Evolutionary conservation across 1,140 invertebrate genomes (phyloP).

Genomic region (Hydropsyche tenuis): DNA sequence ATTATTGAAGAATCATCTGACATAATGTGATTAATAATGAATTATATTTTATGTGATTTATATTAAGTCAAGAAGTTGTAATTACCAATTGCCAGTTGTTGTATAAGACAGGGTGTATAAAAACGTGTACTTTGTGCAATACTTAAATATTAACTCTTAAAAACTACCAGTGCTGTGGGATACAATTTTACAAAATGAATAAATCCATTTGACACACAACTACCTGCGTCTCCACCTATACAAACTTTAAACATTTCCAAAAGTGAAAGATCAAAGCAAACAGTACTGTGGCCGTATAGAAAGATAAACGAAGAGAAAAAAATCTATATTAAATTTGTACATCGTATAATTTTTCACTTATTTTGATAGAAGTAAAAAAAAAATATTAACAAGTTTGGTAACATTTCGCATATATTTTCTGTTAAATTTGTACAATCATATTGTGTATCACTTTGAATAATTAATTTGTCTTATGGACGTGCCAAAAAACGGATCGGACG

Average conservation of each 20-base stretch:
- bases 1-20: not conserved
- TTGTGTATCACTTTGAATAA: not conserved
- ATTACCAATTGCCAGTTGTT: too few species aligned
- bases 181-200: not conserved
- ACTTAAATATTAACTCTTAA: conserved; percentile 14
- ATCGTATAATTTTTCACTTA: not conserved
- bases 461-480: not conserved
- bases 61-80: too few species aligned
- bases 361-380: not conserved
- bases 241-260: too few species aligned
- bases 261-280: too few species aligned
- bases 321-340: not conserved
- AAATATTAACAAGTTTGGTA: not conserved
- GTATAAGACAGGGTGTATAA: not conserved
- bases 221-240: not conserved
- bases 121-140: conserved; percentile 3
- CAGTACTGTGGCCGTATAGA: too few species aligned
- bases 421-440: not conserved
- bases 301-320: too few species aligned
- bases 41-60: too few species aligned
- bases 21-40: too few species aligned
- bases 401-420: not conserved
- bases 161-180: not conserved
- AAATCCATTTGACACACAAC: not conserved
- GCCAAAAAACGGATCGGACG: too few species aligned